Evolutionary conservation across 2,888 invertebrate genomes (phyloP).

Genomic region (Schizaphis graminum): DNA sequence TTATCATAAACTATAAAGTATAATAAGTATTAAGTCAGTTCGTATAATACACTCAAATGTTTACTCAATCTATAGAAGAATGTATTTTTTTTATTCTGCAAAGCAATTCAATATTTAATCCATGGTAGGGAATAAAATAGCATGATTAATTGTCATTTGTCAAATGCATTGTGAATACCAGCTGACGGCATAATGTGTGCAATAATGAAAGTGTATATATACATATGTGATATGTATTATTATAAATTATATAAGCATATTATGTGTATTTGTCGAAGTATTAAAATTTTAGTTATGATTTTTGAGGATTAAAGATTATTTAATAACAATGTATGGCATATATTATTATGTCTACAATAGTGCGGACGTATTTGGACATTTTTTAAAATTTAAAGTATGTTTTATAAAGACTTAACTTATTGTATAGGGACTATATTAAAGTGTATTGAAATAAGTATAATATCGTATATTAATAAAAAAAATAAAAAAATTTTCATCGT

Average conservation of each 20-base stretch:
- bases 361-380: neutral
- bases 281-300: neutral
- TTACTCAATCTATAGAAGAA: neutral
- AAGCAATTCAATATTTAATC: neutral
- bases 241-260: neutral
- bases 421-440: neutral
- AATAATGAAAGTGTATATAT: neutral
- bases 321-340: neutral
- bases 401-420: neutral
- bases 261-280: neutral
- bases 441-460: neutral
- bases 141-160: constrained; percentile 3
- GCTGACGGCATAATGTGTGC: neutral
- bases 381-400: neutral
- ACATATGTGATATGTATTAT: neutral
- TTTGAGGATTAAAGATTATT: neutral
- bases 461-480: neutral
- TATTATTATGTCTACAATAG: neutral
- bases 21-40: neutral
- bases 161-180: neutral
- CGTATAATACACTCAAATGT: neutral
- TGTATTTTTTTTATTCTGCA: neutral
- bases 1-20: neutral
- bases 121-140: neutral
- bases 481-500: neutral